Conservation (phyloP, 1,140 invertebrate genomes). For the Homalodisca vitripennis region DNA sequence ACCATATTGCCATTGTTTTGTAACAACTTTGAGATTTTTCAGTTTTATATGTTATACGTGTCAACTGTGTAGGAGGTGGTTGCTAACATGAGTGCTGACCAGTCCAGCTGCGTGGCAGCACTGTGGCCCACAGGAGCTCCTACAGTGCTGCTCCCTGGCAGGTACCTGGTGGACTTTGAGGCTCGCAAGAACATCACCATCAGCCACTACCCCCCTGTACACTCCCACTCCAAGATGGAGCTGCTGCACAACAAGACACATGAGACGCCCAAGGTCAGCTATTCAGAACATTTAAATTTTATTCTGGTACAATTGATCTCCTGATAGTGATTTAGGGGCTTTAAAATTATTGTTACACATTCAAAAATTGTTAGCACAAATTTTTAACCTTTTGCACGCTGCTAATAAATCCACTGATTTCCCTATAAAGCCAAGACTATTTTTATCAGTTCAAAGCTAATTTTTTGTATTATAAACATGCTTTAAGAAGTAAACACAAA, state of each 20-base stretch:
- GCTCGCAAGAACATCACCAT: constrained; percentile 57
- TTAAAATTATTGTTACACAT: too few relatives aligned
- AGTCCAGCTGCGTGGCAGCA: constrained; percentile 58
- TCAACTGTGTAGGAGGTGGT: constrained; percentile 50
- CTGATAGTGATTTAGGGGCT: too few relatives aligned
- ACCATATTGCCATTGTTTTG: neutral
- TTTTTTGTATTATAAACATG: too few relatives aligned
- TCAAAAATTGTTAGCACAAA: too few relatives aligned
- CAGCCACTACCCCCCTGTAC: constrained; percentile 51
- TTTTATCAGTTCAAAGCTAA: too few relatives aligned
- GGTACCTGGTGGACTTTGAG: constrained; percentile 71
- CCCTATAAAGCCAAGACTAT: too few relatives aligned
- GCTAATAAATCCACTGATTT: too few relatives aligned
- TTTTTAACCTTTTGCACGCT: too few relatives aligned
- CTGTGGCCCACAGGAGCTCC: constrained; percentile 57
- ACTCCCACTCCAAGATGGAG: constrained; percentile 76
- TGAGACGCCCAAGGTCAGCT: constrained; percentile 68
- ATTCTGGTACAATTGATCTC: too few relatives aligned
- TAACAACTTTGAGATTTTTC: neutral
- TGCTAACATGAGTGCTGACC: constrained; percentile 65
- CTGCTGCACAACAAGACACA: constrained; percentile 67
- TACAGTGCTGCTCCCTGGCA: constrained; percentile 53
- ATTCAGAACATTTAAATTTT: too few relatives aligned
- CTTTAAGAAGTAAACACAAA: too few relatives aligned
- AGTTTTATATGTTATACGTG: neutral